Evolutionary conservation across 2,888 invertebrate species (phyloP), one percentile per base, ranked within the genome.

Genomic region (Parnassius apollo): DNA sequence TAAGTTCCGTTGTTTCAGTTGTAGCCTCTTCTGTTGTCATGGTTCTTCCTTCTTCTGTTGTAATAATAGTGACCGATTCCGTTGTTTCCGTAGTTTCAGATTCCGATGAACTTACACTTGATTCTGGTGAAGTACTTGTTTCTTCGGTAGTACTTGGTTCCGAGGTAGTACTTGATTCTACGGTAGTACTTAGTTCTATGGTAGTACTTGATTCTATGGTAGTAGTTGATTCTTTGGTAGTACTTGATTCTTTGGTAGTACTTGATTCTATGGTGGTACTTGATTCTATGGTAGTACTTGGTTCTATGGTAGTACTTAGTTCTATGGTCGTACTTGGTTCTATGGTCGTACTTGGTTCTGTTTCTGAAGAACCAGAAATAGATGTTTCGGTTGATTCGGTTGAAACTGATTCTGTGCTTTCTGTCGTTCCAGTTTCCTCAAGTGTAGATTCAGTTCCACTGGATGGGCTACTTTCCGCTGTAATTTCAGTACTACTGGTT

Each of bases 71-170:
- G 2, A 8, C 42, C 3, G 8, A 9, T 9, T 53, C 13, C 42
- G 35, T 35, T 12, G 54, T n/a, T 56, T 68, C 64, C 42, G 67
- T 62, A 8, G 70, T 63, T 35, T 60, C 60, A 61, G 68, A 61
- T 35, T 62, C 67, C 10, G 67, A 49, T 12, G 53, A 42, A 2
- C 35, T 50, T 18, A 50, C 13, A 42, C 42, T 35, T 9, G 42
- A 42, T 53, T 53, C 42, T 53, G 53, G n/a, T 9, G 13, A 10
- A 2, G n/a, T 42, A n/a, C n/a, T 2, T n/a, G 51, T 8, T 46
- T 53, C 54, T 22, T 42, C 18, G 2, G 69, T 68, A 0, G 59
- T 53, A 10, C 52, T 62, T 7, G 59, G 52, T 22, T 66, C 66
- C 10, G 62, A 42, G 18, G 62, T 18, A 18, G 18, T 18, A 18